These are phyloP conservation scores for Yponomeuta sedellus DNA, from an alignment of 2,888 invertebrate species.

Conservation along the genomic window DNA sequence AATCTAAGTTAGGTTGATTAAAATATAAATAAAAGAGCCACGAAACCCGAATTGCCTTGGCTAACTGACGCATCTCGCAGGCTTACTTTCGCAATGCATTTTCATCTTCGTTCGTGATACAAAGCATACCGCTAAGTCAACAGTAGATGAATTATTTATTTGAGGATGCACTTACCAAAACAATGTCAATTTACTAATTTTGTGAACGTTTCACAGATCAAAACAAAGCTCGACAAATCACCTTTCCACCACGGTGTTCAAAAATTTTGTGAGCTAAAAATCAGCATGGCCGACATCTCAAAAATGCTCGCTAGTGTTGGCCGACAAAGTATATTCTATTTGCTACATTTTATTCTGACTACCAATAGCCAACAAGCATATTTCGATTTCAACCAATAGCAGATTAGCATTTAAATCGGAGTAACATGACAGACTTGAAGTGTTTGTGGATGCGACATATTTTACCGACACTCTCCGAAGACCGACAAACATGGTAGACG, in stretches of 20 bases:
- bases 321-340: slow-evolving; percentile 55
- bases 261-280: slow-evolving; percentile 58
- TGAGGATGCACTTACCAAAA: slow-evolving; percentile 52
- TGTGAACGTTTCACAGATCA: slow-evolving; percentile 49
- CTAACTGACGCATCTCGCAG: slow-evolving; percentile 2
- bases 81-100: neutral
- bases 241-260: slow-evolving; percentile 40
- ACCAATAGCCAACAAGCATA: slow-evolving; percentile 11
- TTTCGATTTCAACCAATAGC: slow-evolving; percentile 17
- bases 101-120: neutral
- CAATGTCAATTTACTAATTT: slow-evolving; percentile 48
- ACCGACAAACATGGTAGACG: slow-evolving; percentile 26
- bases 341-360: neutral
- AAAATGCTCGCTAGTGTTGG: slow-evolving; percentile 42
- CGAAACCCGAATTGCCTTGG: slow-evolving; percentile 7
- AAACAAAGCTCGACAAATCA: slow-evolving; percentile 50
- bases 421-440: slow-evolving; percentile 48
- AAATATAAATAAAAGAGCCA: neutral
- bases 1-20: neutral
- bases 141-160: neutral
- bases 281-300: slow-evolving; percentile 55
- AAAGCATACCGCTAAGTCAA: neutral
- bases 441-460: slow-evolving; percentile 34
- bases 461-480: slow-evolving; percentile 44
- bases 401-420: slow-evolving; percentile 15